These are phyloP conservation scores for Panzeria rudis DNA, from an alignment of 2,888 invertebrate genomes.

Conservation along the genomic window DNA sequence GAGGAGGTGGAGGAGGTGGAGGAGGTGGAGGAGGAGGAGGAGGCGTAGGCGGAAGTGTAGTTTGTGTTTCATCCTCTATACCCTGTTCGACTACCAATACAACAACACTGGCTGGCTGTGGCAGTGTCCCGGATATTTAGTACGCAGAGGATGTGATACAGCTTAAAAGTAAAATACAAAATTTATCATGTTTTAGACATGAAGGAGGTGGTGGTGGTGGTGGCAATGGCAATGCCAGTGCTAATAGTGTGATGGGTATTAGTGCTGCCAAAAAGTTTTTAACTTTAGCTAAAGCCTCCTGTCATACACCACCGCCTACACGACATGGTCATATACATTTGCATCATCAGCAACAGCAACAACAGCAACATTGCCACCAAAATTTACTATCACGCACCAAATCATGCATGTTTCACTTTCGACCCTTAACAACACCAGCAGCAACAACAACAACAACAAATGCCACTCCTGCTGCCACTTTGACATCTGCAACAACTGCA, in stretches of 20 bases:
- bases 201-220: conserved; percentile 47
- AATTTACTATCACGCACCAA: conserved; percentile 59
- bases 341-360: conserved; percentile 3
- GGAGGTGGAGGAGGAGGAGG: conserved; percentile 35
- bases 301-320: conserved; percentile 78
- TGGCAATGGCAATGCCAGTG: no score
- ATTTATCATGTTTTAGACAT: conserved; percentile 61
- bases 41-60: conserved; percentile 44
- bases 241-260: conserved; percentile 69
- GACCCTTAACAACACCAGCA: conserved; percentile 54
- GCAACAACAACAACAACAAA: conserved; percentile 21
- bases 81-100: conserved; percentile 65
- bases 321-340: conserved; percentile 35
- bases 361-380: conserved; percentile 53
- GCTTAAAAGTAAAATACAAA: conserved; percentile 77
- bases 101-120: conserved; percentile 74
- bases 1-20: conserved; percentile 19
- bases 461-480: not conserved
- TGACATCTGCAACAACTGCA: conserved; percentile 31
- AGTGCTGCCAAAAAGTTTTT: conserved; percentile 69
- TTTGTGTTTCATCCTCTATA: conserved; percentile 65
- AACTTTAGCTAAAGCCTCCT: conserved; percentile 76
- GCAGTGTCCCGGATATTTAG: conserved; percentile 82
- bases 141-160: conserved; percentile 83
- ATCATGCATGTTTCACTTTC: conserved; percentile 65